phyloP scores from a whole-genome alignment of 2,113 vertebrate genomes.

The Ramphastos sulfuratus region DNA sequence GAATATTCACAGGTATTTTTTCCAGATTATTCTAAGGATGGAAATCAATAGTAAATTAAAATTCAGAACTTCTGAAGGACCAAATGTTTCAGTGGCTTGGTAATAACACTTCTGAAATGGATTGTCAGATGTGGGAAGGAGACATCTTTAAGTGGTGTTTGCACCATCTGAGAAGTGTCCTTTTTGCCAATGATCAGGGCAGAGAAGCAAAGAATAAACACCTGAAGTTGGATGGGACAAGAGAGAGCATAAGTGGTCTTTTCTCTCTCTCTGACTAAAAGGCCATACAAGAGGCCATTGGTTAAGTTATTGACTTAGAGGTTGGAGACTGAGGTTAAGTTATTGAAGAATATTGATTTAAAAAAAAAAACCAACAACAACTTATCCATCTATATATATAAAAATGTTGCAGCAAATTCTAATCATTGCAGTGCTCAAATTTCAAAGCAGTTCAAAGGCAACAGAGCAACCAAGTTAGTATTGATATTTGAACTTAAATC shows the following conservation, averaged over 20 bases:
- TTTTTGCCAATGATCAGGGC: background rate
- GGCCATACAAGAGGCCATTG: too few species aligned
- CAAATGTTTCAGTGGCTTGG: background rate
- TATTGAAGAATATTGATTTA: too few species aligned
- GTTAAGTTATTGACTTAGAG: too few species aligned
- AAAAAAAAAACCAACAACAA: background rate
- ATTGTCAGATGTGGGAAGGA: background rate
- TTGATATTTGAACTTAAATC: background rate
- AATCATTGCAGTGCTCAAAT: background rate
- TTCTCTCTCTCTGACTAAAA: background rate
- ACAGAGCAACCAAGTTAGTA: background rate
- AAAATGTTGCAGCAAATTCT: background rate
- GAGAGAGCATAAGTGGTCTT: background rate
- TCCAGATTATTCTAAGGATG: background rate
- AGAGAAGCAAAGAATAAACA: background rate
- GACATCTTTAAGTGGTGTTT: background rate
- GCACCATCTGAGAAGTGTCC: background rate
- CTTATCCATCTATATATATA: too few species aligned
- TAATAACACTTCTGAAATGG: background rate
- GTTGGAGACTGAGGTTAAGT: too few species aligned
- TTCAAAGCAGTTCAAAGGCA: background rate
- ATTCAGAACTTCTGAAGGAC: background rate
- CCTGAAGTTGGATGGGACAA: background rate
- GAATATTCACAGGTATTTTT: background rate
- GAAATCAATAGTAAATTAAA: background rate